Evolutionary conservation across 2,113 vertebrate genomes (phyloP).

Genomic region (Dipodomys stephensi): DNA sequence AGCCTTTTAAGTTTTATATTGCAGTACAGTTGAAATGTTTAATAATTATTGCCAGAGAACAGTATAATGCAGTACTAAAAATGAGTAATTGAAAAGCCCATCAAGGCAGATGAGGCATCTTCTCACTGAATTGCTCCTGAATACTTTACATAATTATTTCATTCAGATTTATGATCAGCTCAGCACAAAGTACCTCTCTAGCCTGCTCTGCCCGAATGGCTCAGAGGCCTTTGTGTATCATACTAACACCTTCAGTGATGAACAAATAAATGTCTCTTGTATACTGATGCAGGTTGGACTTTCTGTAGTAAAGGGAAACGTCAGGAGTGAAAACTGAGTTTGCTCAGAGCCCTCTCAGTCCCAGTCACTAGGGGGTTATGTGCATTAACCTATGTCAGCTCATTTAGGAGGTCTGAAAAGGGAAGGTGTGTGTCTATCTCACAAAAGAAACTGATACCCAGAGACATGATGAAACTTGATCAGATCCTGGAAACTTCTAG

Average conservation of each 20-base stretch:
- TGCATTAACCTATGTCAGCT: neutral
- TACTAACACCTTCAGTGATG: neutral
- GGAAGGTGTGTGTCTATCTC: neutral
- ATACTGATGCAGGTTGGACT: neutral
- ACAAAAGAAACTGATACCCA: slow-evolving; percentile 15
- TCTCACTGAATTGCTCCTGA: slow-evolving; percentile 72
- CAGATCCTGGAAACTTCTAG: neutral
- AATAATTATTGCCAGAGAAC: slow-evolving; percentile 79
- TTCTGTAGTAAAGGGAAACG: slow-evolving; percentile 39
- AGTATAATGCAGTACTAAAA: slow-evolving; percentile 73
- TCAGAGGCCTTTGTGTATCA: slow-evolving; percentile 10
- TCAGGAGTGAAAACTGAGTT: neutral
- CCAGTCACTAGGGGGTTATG: neutral
- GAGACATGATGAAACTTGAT: neutral
- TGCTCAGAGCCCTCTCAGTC: neutral
- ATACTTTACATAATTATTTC: slow-evolving; percentile 78
- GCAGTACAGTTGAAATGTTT: slow-evolving; percentile 64
- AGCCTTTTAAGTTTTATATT: slow-evolving; percentile 76
- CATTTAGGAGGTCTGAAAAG: neutral
- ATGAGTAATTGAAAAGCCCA: slow-evolving; percentile 79
- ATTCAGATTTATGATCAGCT: slow-evolving; percentile 77
- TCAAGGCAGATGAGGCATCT: slow-evolving; percentile 74
- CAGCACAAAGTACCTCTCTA: slow-evolving; percentile 39
- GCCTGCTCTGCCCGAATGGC: slow-evolving; percentile 22
- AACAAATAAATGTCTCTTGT: neutral